Evolutionary conservation across 2,888 invertebrate genomes (phyloP).

Genomic region (Yponomeuta plumbellus): DNA sequence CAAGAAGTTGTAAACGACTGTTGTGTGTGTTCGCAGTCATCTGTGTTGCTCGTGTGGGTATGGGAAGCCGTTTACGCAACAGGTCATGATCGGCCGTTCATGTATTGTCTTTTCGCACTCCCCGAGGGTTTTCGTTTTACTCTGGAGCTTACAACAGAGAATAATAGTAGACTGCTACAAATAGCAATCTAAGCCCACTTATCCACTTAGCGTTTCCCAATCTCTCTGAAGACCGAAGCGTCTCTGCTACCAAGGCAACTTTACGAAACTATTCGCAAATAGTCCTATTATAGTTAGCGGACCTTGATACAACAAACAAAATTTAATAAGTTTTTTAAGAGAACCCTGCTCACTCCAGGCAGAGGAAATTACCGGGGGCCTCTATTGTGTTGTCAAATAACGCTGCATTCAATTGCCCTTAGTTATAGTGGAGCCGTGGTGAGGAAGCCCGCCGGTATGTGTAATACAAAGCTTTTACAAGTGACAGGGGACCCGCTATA

Average conservation of each 20-base stretch:
- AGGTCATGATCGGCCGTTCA: not conserved
- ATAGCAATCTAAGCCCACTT: not conserved
- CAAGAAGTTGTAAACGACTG: not conserved
- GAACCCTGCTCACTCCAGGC: slow-evolving; percentile 32
- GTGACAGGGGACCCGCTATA: slow-evolving; percentile 40
- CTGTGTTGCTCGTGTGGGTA: not conserved
- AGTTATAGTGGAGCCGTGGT: slow-evolving; percentile 25
- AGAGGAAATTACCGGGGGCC: slow-evolving; percentile 25
- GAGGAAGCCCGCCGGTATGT: not conserved
- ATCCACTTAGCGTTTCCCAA: not conserved
- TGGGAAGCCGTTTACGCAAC: not conserved
- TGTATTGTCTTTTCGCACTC: too few species aligned
- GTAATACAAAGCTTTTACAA: slow-evolving; percentile 41
- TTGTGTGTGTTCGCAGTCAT: not conserved
- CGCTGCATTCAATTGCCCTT: slow-evolving; percentile 46
- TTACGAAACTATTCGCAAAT: not conserved
- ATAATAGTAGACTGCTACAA: not conserved
- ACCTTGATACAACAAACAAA: not conserved
- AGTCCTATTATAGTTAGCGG: not conserved
- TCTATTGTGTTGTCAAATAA: slow-evolving; percentile 40
- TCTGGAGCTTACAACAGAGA: not conserved
- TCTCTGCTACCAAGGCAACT: not conserved
- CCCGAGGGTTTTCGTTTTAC: not conserved
- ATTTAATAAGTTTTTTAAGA: slow-evolving; percentile 10
- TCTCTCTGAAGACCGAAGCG: not conserved